Base-by-base conservation (phyloP, 2,888 invertebrate species). In the Phragmatobia fuliginosa region DNA sequence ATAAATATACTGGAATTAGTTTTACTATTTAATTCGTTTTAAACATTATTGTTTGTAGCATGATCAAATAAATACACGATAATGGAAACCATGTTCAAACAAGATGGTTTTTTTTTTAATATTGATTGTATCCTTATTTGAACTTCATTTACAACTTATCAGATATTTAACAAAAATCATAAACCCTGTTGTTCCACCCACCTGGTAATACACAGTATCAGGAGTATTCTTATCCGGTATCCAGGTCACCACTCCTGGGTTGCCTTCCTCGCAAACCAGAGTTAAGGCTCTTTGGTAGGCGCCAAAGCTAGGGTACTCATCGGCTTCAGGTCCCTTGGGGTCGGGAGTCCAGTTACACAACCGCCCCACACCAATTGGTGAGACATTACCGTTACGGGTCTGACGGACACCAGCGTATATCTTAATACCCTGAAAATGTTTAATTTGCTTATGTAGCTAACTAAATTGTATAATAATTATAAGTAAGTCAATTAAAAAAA, bases 141-240 rank as follows among this genome's bases (percentile, higher is more conserved):
- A n/a, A 3, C 10, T 25, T 25, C 25, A 32, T 49, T 32, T 62
- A n/a, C 1, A 1, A 21, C 10, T 14, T 2, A n/a, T 18, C 7
- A 31, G 21, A 32, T 36, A 25, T 33, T 36, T 56, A 36, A 25
- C 33, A 45, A 25, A 52, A 61, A 52, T 28, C n/a, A 11, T 49
- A 11, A 31, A 18, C 0, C 41, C 56, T 62, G 52, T 60, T 21
- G 11, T 25, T 49, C 21, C 8, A 72, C 81, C 80, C 89, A 98
- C 98, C 96, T 98, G 99, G 90, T 99, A 99, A 89, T 98, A 99
- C 56, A 99, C 98, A 11, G 98, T 97, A 88, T 99, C 97, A 0
- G 99, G 99, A 0, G 99, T 99, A 81, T 97, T 96, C 70, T 95
- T 92, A 89, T 98, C 98, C 0, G 99, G 99, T 0, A 97, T 98